Percentiles rank a stretch among this genome's conserved stretches.
phyloP scores from a whole-genome alignment of 2,113 vertebrate genomes.

The Cinclus cinclus region DNA sequence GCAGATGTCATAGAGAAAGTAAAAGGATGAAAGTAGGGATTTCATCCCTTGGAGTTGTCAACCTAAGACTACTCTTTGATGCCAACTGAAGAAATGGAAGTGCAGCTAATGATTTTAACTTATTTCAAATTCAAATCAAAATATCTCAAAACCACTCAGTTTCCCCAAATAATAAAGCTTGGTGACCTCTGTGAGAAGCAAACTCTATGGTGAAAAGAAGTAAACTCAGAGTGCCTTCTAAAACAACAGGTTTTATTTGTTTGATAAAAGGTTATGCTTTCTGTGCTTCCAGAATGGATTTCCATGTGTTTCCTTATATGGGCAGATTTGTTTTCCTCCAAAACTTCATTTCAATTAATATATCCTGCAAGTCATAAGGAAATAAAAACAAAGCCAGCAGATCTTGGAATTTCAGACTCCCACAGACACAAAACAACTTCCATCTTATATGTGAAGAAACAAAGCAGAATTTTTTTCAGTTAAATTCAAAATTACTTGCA shows the following conservation, averaged over 20 bases:
- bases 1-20: background rate
- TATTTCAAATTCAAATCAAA: background rate
- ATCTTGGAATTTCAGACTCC: background rate
- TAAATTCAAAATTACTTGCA: constrained; percentile 28
- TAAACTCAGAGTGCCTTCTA: background rate
- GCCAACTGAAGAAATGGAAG: background rate
- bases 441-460: constrained; percentile 18
- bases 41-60: background rate
- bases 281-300: background rate
- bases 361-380: background rate
- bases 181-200: background rate
- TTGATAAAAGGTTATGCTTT: background rate
- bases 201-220: background rate
- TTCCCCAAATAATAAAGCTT: background rate
- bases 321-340: background rate
- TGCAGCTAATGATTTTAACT: background rate
- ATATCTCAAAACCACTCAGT: background rate
- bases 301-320: background rate
- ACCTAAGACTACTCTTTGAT: background rate
- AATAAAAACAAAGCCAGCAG: background rate
- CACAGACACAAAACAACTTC: background rate
- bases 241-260: background rate
- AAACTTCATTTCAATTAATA: background rate
- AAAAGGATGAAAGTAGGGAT: background rate
- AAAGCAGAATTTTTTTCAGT: background rate